phyloP scores from a whole-genome alignment of 2,113 vertebrate species.

The Eleginops maclovinus region DNA sequence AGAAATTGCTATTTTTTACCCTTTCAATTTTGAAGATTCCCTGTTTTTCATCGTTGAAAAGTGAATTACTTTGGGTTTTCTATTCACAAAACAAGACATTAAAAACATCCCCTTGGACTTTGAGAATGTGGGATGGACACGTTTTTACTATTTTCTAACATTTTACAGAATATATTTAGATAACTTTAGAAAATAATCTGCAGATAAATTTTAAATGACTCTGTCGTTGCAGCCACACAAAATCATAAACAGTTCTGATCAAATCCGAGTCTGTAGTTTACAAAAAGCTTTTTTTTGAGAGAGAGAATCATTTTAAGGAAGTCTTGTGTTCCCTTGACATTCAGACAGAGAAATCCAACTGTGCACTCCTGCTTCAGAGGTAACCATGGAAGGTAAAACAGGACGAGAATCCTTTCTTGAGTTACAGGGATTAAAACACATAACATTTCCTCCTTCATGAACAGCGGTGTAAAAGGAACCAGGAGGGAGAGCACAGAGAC shows the following conservation, averaged over 20 bases:
- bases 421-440: slow-evolving; percentile 18
- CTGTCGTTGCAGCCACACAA: slow-evolving; percentile 13
- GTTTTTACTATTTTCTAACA: too few relatives aligned
- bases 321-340: slow-evolving; percentile 56
- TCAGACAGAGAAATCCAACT: slow-evolving; percentile 49
- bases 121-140: too few relatives aligned
- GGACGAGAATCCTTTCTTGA: slow-evolving; percentile 14
- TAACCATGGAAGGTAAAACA: slow-evolving; percentile 20
- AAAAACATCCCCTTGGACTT: too few relatives aligned
- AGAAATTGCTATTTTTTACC: too few relatives aligned
- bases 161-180: too few relatives aligned
- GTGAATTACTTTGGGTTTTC: too few relatives aligned
- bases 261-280: slow-evolving; percentile 61
- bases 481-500: slow-evolving; percentile 16
- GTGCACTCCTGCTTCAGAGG: slow-evolving; percentile 56
- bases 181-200: too few relatives aligned
- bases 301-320: slow-evolving; percentile 42
- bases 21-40: too few relatives aligned
- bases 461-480: neutral
- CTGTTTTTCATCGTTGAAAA: too few relatives aligned
- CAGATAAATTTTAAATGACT: too few relatives aligned
- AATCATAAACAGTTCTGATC: slow-evolving; percentile 33
- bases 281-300: slow-evolving; percentile 47
- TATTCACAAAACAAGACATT: too few relatives aligned
- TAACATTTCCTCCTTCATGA: slow-evolving; percentile 31